Evolutionary conservation across 1,140 invertebrate genomes (phyloP), one percentile per base, ranked within the genome.

Genomic region (Brevipalpus yothersi): DNA sequence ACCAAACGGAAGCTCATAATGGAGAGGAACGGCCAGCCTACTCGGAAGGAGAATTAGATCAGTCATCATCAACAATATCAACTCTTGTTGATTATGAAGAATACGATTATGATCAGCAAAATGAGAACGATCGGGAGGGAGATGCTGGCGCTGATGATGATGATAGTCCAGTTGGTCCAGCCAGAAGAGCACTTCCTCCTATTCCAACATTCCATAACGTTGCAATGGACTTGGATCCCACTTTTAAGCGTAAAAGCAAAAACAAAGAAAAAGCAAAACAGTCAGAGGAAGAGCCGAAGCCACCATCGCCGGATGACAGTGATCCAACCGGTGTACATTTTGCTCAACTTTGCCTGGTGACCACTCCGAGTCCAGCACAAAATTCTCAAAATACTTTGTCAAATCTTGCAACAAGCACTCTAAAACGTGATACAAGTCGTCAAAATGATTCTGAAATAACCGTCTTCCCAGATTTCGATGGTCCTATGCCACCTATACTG

Each of bases 191-290:
- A 19, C 11, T 60, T 19, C 53, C 53, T 13, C 47, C 53, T 13
- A 23, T 39, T 13, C 62, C 56, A 21, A 39, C 23, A 5, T 59
- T 49, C 42, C 58, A 69, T 15, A 78, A 78, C 63, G 78, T 78
- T 64, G 76, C 76, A 5, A 76, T 76, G 69, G 76, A 75, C 23
- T 76, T 78, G 47, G 77, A 78, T 66, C 77, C 77, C 5, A 78
- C 77, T 5, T 78, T 77, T 65, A 60, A 65, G 19, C n/a, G 56
- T 15, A 56, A 19, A 31, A 31, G 31, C 31, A 31, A 55, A 21
- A 49, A 56, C 23, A 56, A 39, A 5, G 15, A 45, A 43, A 2
- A 59, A 42, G 39, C 17, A 23, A 23, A 13, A 8, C 40, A 53
- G n/a, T 17, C 5, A 19, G 23, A 42, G 21, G 19, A 53, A 51